Base-by-base conservation (phyloP, 2,797 vertebrate species). In the Hipposideros larvatus region DNA sequence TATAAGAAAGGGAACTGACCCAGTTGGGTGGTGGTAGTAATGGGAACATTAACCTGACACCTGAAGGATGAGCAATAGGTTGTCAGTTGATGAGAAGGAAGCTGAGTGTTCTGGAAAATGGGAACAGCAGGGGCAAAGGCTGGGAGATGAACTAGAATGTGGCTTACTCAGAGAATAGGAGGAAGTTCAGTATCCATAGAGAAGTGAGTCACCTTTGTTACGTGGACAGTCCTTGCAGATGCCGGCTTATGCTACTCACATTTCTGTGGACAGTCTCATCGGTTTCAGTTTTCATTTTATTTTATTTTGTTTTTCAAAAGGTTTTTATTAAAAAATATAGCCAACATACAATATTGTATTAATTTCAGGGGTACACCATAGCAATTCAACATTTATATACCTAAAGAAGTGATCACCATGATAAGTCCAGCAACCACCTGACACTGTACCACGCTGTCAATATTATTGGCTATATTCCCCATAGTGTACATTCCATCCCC, bases 81-180 rank as follows among this genome's bases (percentile, higher is more conserved):
- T 75, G 13, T 55, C 68, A 90, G 41, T 80, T 85, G 63, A 85
- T 70, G 28, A 93, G 68, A 85, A 77, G 48, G 61, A 91, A 80
- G 73, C 66, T 74, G 26, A 51, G 15, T 55, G 22, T 78, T 48
- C 11, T 75, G 24, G 48, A 66, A 74, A n/a, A 37, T 34, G 26
- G 74, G 55, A 82, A 22, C 14, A 74, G 34, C 13, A 53, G 19
- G 8, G 22, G 21, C 37, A 74, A 77, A 82, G 28, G 22, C 46
- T 73, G 11, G 26, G 31, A 90, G 18, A 66, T 66, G 65, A 77
- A 53, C 9, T 19, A 90, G 65, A 91, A 51, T 41, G 48, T n/a
- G 18, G 31, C 31, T 85, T 82, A 70, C 10, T 41, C 87, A 46
- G 31, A 87, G 70, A 94, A 37, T 24, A 7, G 22, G 55, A 75